Evolutionary conservation across 2,888 invertebrate species (phyloP).

Genomic region (Spodoptera picta): DNA sequence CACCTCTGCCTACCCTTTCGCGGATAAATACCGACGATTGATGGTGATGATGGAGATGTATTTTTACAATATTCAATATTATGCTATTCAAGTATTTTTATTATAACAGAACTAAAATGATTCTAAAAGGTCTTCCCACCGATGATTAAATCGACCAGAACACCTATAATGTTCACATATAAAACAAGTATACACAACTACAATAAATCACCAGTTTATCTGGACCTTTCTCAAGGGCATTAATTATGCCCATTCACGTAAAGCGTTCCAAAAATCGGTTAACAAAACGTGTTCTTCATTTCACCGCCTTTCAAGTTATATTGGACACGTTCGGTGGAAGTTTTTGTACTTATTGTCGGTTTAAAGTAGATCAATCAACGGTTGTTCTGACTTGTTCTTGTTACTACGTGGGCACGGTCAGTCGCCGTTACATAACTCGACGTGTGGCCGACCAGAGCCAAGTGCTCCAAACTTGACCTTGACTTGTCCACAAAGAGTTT

Average conservation of each 20-base stretch:
- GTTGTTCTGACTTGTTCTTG: constrained; percentile 13
- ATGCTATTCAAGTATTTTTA: no score
- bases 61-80: no score
- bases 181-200: constrained; percentile 4
- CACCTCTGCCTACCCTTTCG: no score
- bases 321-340: constrained; percentile 7
- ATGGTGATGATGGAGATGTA: no score
- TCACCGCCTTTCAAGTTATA: constrained; percentile 15
- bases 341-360: constrained; percentile 33
- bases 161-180: no score
- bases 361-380: constrained; percentile 56
- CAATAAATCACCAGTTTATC: constrained; percentile 11
- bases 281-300: not conserved
- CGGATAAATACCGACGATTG: no score
- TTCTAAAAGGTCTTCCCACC: no score
- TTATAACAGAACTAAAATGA: no score
- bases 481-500: constrained; percentile 48
- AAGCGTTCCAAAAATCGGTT: not conserved
- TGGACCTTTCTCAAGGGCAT: not conserved
- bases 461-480: constrained; percentile 78
- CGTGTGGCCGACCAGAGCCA: constrained; percentile 65
- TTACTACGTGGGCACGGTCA: constrained; percentile 43
- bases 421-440: constrained; percentile 69
- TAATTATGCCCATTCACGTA: not conserved
- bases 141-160: no score